These are phyloP conservation scores for Agrotis puta DNA, from an alignment of 2,888 invertebrate genomes.

Conservation along the genomic window DNA sequence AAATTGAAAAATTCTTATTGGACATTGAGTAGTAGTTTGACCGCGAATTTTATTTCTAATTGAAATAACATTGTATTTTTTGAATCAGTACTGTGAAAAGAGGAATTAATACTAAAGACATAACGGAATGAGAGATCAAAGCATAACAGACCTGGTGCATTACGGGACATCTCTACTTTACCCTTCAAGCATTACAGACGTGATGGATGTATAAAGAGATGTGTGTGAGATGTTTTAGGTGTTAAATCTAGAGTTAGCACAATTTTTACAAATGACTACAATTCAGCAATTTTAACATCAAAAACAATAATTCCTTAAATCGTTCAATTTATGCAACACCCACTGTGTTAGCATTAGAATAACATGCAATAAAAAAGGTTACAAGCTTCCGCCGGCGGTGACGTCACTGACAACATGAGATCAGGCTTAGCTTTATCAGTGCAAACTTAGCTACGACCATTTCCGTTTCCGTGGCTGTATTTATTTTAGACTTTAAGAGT, in stretches of 20 bases:
- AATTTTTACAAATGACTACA: conserved; percentile 22
- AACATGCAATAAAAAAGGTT: conserved; percentile 63
- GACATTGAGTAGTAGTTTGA: background rate
- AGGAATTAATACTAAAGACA: background rate
- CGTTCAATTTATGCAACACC: conserved; percentile 46
- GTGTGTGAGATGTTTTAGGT: no score
- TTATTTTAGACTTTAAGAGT: conserved; percentile 34
- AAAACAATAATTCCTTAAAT: conserved; percentile 55
- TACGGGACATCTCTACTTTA: background rate
- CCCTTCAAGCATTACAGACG: background rate
- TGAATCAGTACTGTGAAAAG: background rate
- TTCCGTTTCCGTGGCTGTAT: conserved; percentile 61
- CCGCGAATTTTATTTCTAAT: background rate
- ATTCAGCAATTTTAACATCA: conserved; percentile 32
- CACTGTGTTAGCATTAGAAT: conserved; percentile 57
- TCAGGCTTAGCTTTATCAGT: conserved; percentile 60
- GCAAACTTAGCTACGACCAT: conserved; percentile 57
- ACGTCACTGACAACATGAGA: conserved; percentile 59
- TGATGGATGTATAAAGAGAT: background rate
- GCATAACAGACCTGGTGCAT: background rate
- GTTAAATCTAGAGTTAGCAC: conserved; percentile 1
- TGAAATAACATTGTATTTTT: background rate
- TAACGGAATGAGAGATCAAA: background rate
- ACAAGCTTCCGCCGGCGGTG: conserved; percentile 53
- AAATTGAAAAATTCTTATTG: conserved; percentile 28